These are phyloP conservation scores for Eurystomus glaucurus DNA, from an alignment of 2,797 vertebrate genomes.

Conservation along the genomic window DNA sequence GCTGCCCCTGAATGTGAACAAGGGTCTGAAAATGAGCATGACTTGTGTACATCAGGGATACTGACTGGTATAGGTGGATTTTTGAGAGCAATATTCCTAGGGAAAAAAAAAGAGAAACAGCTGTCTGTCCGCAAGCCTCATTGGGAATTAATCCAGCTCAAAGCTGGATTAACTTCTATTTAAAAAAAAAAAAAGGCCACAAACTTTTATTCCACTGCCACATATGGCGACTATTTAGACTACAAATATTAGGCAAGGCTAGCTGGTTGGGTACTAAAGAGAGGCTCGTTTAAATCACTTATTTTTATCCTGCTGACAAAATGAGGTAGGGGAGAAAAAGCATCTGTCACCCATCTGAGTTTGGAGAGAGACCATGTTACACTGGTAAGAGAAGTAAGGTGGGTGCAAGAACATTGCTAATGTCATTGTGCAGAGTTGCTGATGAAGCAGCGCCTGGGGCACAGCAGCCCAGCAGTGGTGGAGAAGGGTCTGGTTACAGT, in stretches of 20 bases:
- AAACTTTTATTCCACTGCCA: constrained; percentile 54
- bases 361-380: not conserved
- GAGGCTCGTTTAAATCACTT: constrained; percentile 52
- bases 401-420: not conserved
- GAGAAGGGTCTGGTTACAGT: accelerated
- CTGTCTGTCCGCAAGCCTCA: constrained; percentile 55
- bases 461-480: not conserved
- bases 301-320: constrained; percentile 68
- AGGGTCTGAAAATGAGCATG: not conserved
- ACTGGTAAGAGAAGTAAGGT: not conserved
- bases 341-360: constrained; percentile 56
- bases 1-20: not conserved
- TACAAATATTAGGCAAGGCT: constrained; percentile 66
- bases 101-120: constrained; percentile 42
- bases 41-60: not conserved
- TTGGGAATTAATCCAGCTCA: constrained; percentile 67
- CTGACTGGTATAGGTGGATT: constrained; percentile 23
- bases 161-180: constrained; percentile 60
- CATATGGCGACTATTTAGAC: constrained; percentile 69
- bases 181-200: not conserved
- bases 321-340: not conserved
- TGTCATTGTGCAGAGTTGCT: accelerated
- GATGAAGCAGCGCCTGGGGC: accelerated
- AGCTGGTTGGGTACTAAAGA: constrained; percentile 21
- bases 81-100: constrained; percentile 39